Evolutionary conservation across 2,797 vertebrate genomes (phyloP).

Genomic region (Arnoldichthys spilopterus): DNA sequence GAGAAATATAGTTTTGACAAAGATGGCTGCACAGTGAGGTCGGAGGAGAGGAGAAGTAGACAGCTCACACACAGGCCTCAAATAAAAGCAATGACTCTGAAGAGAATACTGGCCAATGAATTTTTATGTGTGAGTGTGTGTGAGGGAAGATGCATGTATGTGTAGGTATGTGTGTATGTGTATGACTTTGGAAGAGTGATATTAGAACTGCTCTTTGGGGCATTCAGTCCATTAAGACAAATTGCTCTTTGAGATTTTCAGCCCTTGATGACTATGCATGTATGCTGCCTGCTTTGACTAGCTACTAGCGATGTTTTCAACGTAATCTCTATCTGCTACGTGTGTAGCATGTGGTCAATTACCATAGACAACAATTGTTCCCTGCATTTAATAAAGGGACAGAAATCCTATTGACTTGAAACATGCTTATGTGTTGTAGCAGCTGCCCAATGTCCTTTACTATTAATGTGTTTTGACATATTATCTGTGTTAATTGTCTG

Average conservation of each 20-base stretch:
- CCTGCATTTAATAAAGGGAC: neutral
- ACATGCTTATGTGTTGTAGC: neutral
- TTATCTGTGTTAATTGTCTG: no score
- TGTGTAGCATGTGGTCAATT: neutral
- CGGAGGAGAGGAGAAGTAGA: conserved; percentile 15
- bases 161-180: neutral
- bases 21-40: conserved; percentile 19
- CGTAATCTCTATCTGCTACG: neutral
- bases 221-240: neutral
- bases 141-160: neutral
- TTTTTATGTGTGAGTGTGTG: neutral
- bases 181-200: neutral
- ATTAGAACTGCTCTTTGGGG: neutral
- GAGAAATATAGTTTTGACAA: conserved; percentile 38
- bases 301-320: neutral
- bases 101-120: conserved; percentile 32
- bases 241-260: neutral
- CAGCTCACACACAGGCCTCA: conserved; percentile 14
- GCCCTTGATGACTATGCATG: neutral
- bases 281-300: neutral
- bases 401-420: neutral
- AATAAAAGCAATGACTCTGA: conserved; percentile 32
- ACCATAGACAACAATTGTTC: neutral
- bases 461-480: neutral
- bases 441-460: neutral